Conservation (phyloP, 2,797 vertebrate genomes). For the Orestias chungarensis region DNA sequence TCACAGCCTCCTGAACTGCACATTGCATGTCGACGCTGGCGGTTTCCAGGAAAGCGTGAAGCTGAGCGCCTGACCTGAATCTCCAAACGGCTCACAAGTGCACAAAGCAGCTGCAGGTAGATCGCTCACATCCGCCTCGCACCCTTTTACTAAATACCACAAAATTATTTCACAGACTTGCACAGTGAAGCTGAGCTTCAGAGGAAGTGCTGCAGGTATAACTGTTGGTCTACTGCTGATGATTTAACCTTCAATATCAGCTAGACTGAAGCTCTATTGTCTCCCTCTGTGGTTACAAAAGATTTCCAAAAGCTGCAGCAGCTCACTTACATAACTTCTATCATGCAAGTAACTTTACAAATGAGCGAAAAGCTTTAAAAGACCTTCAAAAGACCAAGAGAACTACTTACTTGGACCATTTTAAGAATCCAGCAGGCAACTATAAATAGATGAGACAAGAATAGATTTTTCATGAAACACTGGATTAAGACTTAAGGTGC, state of each 20-base stretch:
- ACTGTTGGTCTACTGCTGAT: not conserved
- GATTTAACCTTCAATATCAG: not conserved
- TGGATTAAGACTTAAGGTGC: too few relatives aligned
- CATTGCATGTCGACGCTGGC: not conserved
- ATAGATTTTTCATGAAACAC: not conserved
- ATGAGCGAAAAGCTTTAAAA: not conserved
- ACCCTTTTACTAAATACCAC: conserved; percentile 49
- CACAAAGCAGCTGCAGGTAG: conserved; percentile 60
- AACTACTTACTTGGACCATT: too few relatives aligned
- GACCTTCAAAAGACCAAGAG: too few relatives aligned
- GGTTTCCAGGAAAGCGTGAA: conserved; percentile 26
- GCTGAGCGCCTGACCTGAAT: conserved; percentile 51
- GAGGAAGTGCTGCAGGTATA: conserved; percentile 14
- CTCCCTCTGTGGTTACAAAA: not conserved
- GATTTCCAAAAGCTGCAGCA: too few relatives aligned
- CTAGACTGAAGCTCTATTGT: not conserved
- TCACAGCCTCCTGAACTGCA: not conserved
- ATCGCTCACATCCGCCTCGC: conserved; percentile 57
- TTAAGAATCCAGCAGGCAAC: not conserved
- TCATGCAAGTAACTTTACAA: not conserved
- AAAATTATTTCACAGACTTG: conserved; percentile 9
- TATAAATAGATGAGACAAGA: not conserved
- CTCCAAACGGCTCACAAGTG: conserved; percentile 46
- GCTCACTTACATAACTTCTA: not conserved
- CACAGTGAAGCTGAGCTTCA: not conserved